Evolutionary conservation across 2,888 invertebrate genomes (phyloP), one percentile per base, ranked within the genome.

Genomic region (Erebia ligea): DNA sequence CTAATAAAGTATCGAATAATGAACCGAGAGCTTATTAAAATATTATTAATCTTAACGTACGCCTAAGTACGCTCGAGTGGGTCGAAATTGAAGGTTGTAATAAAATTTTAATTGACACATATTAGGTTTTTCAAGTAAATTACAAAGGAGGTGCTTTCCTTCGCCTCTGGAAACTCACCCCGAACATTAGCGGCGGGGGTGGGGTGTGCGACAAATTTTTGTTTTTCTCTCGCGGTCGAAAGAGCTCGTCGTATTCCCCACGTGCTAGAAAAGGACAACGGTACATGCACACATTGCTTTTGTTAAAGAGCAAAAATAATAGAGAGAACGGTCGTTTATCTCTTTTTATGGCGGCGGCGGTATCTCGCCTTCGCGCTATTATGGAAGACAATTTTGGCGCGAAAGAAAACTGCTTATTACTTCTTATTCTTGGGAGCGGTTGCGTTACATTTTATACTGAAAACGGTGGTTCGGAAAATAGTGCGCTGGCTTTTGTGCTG

Each of bases 391-490:
- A 92, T 93, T 93, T 92, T 91, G 91, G 92, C 92, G 92, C 91
- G 90, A 92, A 93, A 92, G 92, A 92, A 92, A 91, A 92, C 91
- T 92, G 92, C 92, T 93, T 92, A 93, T 92, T 92, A 92, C 91
- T 89, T 88, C 89, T 90, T 89, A 91, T 91, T 92, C 91, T 90
- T 86, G 87, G 82, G 83, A 82, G 84, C 84, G 82, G 68, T 78
- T 76, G 73, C 74, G 71, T 62, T 75, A 78, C 77, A 76, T 77
- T 79, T 77, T 75, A 75, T 74, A 77, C 75, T 75, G 75, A 73
- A 74, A 77, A 79, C 76, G 71, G 75, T 76, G 45, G 75, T 72
- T 75, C 67, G 59, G 73, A 69, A 74, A 76, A 72, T 72, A 70
- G 65, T 70, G 66, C 19, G 65, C 45, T 40, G 17, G 54, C 61